phyloP scores from a whole-genome alignment of 2,888 invertebrate genomes.

The Malacosoma neustria region DNA sequence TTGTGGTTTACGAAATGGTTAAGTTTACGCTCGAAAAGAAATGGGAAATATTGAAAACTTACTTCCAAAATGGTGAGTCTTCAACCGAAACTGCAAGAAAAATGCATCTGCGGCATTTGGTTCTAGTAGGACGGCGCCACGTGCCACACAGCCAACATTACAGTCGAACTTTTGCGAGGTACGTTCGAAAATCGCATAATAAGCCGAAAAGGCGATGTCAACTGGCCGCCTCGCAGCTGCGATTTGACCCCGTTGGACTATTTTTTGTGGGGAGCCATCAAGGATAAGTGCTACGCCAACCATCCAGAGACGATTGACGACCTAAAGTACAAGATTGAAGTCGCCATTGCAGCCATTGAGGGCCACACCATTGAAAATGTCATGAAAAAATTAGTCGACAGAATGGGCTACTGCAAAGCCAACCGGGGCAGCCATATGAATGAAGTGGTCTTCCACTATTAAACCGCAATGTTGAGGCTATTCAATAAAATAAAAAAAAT shows the following conservation, averaged over 20 bases:
- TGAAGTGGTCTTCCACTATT: too few species aligned
- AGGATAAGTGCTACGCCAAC: slow-evolving; percentile 8
- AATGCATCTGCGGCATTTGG: too few species aligned
- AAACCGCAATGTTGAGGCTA: too few species aligned
- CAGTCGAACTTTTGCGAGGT: slow-evolving; percentile 9
- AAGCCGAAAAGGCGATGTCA: slow-evolving; percentile 11
- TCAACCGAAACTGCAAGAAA: background rate
- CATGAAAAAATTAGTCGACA: too few species aligned
- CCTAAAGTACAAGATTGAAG: slow-evolving; percentile 5
- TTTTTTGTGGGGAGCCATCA: background rate
- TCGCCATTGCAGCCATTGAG: slow-evolving; percentile 2
- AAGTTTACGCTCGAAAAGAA: background rate
- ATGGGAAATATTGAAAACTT: slow-evolving; percentile 1
- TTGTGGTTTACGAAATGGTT: background rate
- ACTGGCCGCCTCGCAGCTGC: slow-evolving; percentile 14
- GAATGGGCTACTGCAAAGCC: too few species aligned
- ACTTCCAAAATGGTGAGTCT: slow-evolving; percentile 2
- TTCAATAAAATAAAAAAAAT: too few species aligned
- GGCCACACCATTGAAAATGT: background rate
- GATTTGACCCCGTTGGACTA: too few species aligned
- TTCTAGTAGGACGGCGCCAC: too few species aligned
- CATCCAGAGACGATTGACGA: slow-evolving; percentile 6
- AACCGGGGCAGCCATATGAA: too few species aligned
- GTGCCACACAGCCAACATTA: slow-evolving; percentile 7
- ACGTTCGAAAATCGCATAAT: slow-evolving; percentile 9